Conservation (phyloP, 1,140 invertebrate species). For the Maconellicoccus hirsutus region DNA sequence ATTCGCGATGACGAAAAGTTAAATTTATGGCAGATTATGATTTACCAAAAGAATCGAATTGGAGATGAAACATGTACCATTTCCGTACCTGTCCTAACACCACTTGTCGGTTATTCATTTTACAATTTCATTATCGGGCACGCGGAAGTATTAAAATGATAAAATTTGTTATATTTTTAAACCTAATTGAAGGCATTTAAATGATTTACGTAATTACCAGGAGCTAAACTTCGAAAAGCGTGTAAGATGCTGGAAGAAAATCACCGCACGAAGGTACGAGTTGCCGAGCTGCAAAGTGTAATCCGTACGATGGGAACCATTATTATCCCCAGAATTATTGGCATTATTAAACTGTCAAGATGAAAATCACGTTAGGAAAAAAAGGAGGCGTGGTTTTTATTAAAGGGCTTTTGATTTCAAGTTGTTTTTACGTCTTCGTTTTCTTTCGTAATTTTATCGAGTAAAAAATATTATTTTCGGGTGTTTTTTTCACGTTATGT, state of each 20-base stretch:
- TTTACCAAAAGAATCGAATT: too few species aligned
- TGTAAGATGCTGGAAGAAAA: not conserved
- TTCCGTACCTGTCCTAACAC: too few species aligned
- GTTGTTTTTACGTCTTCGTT: not conserved
- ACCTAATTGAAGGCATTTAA: not conserved
- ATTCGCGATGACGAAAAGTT: too few species aligned
- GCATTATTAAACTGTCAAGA: not conserved
- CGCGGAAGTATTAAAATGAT: too few species aligned
- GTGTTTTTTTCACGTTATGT: too few species aligned
- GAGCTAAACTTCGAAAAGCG: not conserved
- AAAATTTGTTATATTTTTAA: too few species aligned
- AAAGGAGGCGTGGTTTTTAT: not conserved
- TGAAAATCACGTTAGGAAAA: not conserved
- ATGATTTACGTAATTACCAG: not conserved
- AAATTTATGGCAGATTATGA: too few species aligned
- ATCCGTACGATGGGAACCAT: not conserved
- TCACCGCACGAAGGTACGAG: not conserved
- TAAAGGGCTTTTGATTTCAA: not conserved
- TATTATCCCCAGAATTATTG: not conserved
- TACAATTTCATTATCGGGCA: too few species aligned
- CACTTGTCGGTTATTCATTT: too few species aligned
- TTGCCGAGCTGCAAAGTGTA: not conserved
- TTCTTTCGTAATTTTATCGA: too few species aligned
- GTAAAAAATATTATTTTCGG: too few species aligned
- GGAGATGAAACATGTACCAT: too few species aligned